Percentiles rank a stretch among this genome's conserved stretches.
phyloP scores from a whole-genome alignment of 2,888 invertebrate species.

The Megalurothrips usitatus region DNA sequence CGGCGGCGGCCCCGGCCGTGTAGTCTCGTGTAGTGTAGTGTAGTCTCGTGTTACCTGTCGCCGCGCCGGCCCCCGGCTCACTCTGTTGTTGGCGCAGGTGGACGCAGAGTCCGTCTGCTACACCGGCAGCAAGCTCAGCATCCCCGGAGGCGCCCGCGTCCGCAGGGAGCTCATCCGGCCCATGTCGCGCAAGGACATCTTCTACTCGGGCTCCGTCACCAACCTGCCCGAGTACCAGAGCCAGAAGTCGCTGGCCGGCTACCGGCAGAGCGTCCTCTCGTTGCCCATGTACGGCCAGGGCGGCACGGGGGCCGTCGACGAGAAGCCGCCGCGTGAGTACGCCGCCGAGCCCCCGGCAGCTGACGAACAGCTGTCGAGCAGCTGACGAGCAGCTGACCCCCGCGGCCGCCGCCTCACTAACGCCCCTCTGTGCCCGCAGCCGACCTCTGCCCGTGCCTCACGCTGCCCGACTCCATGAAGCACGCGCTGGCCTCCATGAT shows the following conservation, averaged over 20 bases:
- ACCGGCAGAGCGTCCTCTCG: conserved; percentile 83
- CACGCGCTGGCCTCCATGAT: conserved; percentile 83
- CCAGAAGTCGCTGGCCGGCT: conserved; percentile 81
- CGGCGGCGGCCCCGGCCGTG: too few species aligned
- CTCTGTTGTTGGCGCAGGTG: conserved; percentile 44
- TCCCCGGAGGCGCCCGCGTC: conserved; percentile 42
- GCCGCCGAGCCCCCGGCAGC: too few species aligned
- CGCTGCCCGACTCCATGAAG: conserved; percentile 74
- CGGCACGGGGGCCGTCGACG: conserved; percentile 59
- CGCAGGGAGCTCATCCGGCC: conserved; percentile 68
- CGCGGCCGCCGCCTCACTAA: conserved; percentile 60
- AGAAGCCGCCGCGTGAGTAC: conserved; percentile 61
- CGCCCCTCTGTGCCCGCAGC: conserved; percentile 51
- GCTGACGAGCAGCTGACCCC: too few species aligned
- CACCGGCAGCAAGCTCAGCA: conserved; percentile 57
- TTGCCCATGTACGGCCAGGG: conserved; percentile 62
- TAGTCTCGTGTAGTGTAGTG: too few species aligned
- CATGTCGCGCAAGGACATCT: conserved; percentile 89
- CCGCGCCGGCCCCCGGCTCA: background rate
- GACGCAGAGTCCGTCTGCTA: conserved; percentile 64
- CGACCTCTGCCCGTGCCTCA: conserved; percentile 73
- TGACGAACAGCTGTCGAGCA: too few species aligned
- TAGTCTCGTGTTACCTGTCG: background rate
- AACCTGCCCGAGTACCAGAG: conserved; percentile 89
- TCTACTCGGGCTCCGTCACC: conserved; percentile 90